Percentiles rank a stretch among this genome's conserved stretches.
These are phyloP conservation scores for Clarias macrocephalus DNA, from an alignment of 2,113 vertebrate genomes.

Conservation along the genomic window DNA sequence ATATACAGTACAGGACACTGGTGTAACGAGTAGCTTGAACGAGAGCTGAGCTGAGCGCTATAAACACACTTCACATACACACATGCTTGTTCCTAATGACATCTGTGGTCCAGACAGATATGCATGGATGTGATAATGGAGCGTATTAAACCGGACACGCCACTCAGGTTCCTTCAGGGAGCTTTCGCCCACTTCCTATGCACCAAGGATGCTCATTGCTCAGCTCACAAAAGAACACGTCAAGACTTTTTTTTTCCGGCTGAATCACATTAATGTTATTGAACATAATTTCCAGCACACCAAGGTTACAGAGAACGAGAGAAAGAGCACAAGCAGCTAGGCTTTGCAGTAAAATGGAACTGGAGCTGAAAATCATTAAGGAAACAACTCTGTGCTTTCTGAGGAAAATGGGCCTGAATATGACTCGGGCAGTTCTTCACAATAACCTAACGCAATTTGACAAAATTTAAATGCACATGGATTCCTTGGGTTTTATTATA, in stretches of 20 bases:
- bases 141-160: background rate
- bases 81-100: slow-evolving; percentile 32
- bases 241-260: slow-evolving; percentile 17
- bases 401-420: background rate
- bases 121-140: background rate
- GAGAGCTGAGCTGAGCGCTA: background rate
- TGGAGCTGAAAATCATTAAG: background rate
- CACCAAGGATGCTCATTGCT: slow-evolving; percentile 30
- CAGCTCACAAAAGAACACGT: slow-evolving; percentile 10
- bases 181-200: slow-evolving; percentile 2
- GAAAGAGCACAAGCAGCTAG: background rate
- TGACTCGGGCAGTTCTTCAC: background rate
- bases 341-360: background rate
- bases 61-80: background rate
- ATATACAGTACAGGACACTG: background rate
- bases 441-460: background rate
- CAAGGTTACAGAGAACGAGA: slow-evolving; percentile 14
- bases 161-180: slow-evolving; percentile 12
- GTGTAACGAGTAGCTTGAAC: background rate
- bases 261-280: slow-evolving; percentile 33
- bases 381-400: background rate
- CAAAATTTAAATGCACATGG: background rate
- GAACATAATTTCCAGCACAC: slow-evolving; percentile 24
- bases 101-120: slow-evolving; percentile 2
- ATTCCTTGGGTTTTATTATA: background rate